Percentiles rank a stretch among this genome's conserved stretches.
Evolutionary conservation across 2,888 invertebrate species (phyloP).

Genomic region (Colostygia pectinataria): DNA sequence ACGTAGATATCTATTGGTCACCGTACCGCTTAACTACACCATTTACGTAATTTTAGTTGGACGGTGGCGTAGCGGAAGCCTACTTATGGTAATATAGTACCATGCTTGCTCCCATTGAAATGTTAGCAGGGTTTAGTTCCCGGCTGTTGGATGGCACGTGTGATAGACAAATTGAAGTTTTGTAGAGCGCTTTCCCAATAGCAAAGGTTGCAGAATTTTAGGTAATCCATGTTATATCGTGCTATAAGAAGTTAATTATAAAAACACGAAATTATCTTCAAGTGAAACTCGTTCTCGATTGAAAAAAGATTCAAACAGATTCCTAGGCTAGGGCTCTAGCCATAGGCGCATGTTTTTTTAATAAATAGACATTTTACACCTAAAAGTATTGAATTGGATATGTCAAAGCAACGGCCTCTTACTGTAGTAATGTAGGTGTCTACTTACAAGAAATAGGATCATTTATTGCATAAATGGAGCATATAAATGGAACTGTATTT

Average conservation of each 20-base stretch:
- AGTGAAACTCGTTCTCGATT: no score
- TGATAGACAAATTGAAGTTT: not conserved
- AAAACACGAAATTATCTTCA: no score
- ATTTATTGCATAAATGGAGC: constrained; percentile 45
- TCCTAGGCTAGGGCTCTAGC: no score
- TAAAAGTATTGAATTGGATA: not conserved
- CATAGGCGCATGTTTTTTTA: no score
- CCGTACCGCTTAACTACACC: constrained; percentile 45
- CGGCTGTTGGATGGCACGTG: not conserved
- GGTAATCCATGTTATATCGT: no score
- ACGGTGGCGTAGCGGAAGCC: constrained; percentile 51
- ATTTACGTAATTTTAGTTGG: constrained; percentile 33
- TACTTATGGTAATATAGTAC: constrained; percentile 53
- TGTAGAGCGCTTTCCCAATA: no score
- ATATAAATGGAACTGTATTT: constrained; percentile 9
- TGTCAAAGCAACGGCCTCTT: constrained; percentile 16
- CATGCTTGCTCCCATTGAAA: constrained; percentile 40
- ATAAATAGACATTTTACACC: no score
- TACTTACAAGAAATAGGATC: constrained; percentile 37
- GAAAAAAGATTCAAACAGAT: no score
- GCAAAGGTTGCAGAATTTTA: no score
- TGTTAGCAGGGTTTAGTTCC: constrained; percentile 8
- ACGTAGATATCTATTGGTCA: constrained; percentile 25
- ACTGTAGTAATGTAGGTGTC: constrained; percentile 23
- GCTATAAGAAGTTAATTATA: no score